phyloP scores from a whole-genome alignment of 2,888 invertebrate species.

The Pachycephus smyrnensis region DNA sequence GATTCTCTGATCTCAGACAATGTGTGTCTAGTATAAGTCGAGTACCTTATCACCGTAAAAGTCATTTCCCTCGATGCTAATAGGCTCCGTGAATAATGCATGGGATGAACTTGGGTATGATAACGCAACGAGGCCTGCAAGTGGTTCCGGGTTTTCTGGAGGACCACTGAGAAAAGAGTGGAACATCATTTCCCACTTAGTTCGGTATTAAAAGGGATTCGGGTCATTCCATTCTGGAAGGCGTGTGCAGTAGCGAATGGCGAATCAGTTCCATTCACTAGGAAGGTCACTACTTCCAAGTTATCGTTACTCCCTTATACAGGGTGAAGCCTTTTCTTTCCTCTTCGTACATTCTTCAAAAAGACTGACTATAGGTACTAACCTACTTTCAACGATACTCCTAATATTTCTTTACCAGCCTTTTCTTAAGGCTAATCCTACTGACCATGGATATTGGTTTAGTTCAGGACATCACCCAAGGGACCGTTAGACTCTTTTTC shows the following conservation, averaged over 20 bases:
- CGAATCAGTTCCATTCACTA: not conserved
- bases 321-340: too few relatives aligned
- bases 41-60: constrained; percentile 52
- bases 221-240: constrained; percentile 33
- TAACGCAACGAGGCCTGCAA: constrained; percentile 43
- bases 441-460: too few relatives aligned
- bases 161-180: constrained; percentile 41
- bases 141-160: constrained; percentile 29
- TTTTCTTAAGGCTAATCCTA: too few relatives aligned
- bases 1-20: too few relatives aligned
- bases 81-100: constrained; percentile 56
- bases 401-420: too few relatives aligned
- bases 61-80: constrained; percentile 61
- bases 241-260: not conserved
- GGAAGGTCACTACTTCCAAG: too few relatives aligned
- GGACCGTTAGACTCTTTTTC: not conserved
- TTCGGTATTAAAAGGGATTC: constrained; percentile 53
- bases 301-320: too few relatives aligned
- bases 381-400: too few relatives aligned
- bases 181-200: constrained; percentile 58
- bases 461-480: too few relatives aligned
- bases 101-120: constrained; percentile 48
- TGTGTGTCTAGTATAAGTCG: too few relatives aligned
- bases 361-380: too few relatives aligned
- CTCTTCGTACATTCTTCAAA: too few relatives aligned